phyloP scores from a whole-genome alignment of 2,113 vertebrate genomes.

The Pontoporia blainvillei region DNA sequence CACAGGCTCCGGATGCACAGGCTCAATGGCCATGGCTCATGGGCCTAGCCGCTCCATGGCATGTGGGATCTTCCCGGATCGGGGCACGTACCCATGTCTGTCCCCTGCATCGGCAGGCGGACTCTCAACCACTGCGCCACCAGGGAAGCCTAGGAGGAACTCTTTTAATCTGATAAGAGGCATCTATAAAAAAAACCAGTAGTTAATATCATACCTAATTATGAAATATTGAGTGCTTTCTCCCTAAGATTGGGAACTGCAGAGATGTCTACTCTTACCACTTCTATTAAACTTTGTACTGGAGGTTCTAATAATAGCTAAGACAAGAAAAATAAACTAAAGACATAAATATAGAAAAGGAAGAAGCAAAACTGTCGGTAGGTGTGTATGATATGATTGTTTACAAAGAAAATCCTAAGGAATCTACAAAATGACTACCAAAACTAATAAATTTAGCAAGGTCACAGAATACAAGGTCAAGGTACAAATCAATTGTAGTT shows the following conservation, averaged over 20 bases:
- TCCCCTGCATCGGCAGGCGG: too few species aligned
- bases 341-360: not conserved
- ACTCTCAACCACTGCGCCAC: too few species aligned
- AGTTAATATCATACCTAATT: not conserved
- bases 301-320: not conserved
- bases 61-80: accelerated
- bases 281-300: not conserved
- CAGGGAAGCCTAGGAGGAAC: not conserved
- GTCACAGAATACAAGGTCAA: not conserved
- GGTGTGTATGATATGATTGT: not conserved
- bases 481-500: not conserved
- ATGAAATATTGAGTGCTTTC: not conserved
- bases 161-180: not conserved
- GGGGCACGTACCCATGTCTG: too few species aligned
- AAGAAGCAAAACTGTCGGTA: not conserved
- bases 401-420: not conserved
- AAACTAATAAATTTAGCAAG: not conserved
- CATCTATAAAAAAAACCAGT: not conserved
- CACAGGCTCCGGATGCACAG: too few species aligned
- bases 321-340: not conserved
- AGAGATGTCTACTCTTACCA: not conserved
- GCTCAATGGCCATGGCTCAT: too few species aligned
- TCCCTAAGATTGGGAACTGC: not conserved
- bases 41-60: too few species aligned
- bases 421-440: not conserved